Percentiles rank a stretch among this genome's conserved stretches.
Conservation (phyloP, 2,888 invertebrate species). For the Nephrotoma flavescens region DNA sequence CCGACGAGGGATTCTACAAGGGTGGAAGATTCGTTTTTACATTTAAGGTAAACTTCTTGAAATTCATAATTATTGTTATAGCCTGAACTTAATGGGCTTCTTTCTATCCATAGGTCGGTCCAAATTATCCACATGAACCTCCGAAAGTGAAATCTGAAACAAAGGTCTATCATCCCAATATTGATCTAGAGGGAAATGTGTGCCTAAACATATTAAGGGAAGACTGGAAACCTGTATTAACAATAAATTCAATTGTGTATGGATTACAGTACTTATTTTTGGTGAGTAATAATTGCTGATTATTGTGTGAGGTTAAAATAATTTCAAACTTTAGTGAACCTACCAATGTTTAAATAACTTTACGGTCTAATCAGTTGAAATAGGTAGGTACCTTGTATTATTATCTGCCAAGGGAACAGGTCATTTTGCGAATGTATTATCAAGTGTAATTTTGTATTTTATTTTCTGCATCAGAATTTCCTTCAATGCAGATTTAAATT, state of each 20-base stretch:
- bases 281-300: constrained; percentile 39
- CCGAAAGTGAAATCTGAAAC: constrained; percentile 98
- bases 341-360: no score
- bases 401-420: no score
- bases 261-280: constrained; percentile 94
- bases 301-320: not conserved
- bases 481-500: no score
- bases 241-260: constrained; percentile 94
- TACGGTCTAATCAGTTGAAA: no score
- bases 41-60: constrained; percentile 51
- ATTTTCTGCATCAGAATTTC: no score
- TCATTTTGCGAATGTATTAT: no score
- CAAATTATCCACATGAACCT: constrained; percentile 95
- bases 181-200: constrained; percentile 94
- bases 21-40: constrained; percentile 90
- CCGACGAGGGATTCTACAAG: constrained; percentile 95
- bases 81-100: not conserved
- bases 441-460: no score
- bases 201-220: constrained; percentile 94
- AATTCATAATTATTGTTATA: no score
- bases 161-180: constrained; percentile 95
- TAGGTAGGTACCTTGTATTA: no score
- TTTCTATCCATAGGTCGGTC: constrained; percentile 52
- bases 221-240: constrained; percentile 98
- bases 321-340: no score